Conservation (phyloP, 1,140 invertebrate genomes). For the Drosophila virilis region DNA sequence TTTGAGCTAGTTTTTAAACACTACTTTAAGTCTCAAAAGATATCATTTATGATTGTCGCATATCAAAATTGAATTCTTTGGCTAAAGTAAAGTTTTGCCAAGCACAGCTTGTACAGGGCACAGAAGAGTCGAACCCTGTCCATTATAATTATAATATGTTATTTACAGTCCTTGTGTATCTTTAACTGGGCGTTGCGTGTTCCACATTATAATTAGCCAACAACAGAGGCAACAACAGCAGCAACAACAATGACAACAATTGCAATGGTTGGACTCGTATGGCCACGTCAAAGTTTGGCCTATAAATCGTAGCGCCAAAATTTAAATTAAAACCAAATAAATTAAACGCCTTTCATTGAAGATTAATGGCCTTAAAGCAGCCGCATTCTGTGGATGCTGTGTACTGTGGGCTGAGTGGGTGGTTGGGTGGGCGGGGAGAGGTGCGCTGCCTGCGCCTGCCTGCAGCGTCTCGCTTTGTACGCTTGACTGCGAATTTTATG, state of each 20-base stretch:
- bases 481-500: conserved; percentile 80
- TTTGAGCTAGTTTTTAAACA: too few relatives aligned
- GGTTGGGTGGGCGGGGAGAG: neutral
- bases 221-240: conserved; percentile 8
- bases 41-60: too few relatives aligned
- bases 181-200: conserved; percentile 62
- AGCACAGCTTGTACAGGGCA: conserved; percentile 4
- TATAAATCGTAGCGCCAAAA: conserved; percentile 79
- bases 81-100: too few relatives aligned
- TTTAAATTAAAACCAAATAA: conserved; percentile 82
- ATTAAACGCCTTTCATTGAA: conserved; percentile 82
- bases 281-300: conserved; percentile 70
- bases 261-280: conserved; percentile 60
- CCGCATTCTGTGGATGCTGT: conserved; percentile 42
- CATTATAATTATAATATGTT: conserved; percentile 15
- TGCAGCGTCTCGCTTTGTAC: conserved; percentile 63
- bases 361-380: conserved; percentile 78
- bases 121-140: neutral
- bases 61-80: too few relatives aligned
- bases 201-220: conserved; percentile 69
- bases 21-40: too few relatives aligned
- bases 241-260: conserved; percentile 41
- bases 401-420: neutral
- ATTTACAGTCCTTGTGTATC: conserved; percentile 44
- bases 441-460: conserved; percentile 9